phyloP scores from a whole-genome alignment of 2,113 vertebrate species.

The Cryptomyrus ogoouensis region DNA sequence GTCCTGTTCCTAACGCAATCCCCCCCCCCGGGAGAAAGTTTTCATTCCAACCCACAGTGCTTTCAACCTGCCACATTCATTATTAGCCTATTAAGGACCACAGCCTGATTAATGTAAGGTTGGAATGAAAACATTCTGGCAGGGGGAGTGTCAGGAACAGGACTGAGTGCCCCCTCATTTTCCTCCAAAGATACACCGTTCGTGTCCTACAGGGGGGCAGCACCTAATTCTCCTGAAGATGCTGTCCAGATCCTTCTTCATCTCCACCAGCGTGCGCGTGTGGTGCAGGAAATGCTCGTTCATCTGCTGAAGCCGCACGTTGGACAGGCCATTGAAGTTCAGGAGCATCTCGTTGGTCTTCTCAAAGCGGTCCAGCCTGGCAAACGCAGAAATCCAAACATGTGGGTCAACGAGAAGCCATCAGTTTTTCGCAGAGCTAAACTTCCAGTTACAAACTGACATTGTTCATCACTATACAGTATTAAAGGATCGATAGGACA shows the following conservation, averaged over 20 bases:
- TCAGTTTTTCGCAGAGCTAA: not conserved
- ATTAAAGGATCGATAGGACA: not conserved
- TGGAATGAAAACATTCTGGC: not conserved
- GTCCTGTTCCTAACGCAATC: too few species aligned
- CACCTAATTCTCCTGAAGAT: slow-evolving; percentile 91
- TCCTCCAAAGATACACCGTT: not conserved
- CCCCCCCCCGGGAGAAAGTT: not conserved
- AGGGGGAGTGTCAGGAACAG: not conserved
- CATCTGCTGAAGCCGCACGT: slow-evolving; percentile 86
- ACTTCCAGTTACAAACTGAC: not conserved
- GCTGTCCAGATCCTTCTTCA: slow-evolving; percentile 94
- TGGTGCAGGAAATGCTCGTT: slow-evolving; percentile 85
- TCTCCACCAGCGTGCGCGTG: slow-evolving; percentile 82
- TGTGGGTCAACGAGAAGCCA: not conserved
- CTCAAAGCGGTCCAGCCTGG: slow-evolving; percentile 93
- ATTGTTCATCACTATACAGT: not conserved
- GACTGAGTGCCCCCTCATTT: not conserved
- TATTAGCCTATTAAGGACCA: too few species aligned
- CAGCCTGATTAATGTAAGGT: too few species aligned
- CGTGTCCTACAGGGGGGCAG: not conserved
- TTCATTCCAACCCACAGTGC: not conserved
- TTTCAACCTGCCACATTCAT: not conserved
- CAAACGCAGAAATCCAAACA: not conserved
- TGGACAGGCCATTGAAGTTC: slow-evolving; percentile 92
- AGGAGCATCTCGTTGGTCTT: slow-evolving; percentile 98